A percentile compares a stretch with the other conserved stretches of the same genome.
Evolutionary conservation across 2,888 invertebrate species (phyloP).

Genomic region (Hartigia nigra): DNA sequence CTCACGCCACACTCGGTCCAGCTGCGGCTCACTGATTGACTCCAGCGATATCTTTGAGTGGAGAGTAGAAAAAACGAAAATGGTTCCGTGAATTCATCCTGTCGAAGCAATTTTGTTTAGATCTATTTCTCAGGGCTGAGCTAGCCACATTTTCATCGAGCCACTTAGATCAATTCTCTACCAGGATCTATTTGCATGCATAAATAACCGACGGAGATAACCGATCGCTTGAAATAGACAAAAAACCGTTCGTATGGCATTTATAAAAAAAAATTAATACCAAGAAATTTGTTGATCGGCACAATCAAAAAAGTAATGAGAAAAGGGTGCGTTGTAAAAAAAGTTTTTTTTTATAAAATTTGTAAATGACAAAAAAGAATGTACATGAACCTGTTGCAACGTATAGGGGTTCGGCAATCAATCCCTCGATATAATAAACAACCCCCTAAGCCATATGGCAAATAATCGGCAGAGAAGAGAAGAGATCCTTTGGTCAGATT

Average conservation of each 20-base stretch:
- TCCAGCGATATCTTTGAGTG: constrained; percentile 13
- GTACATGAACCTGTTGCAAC: neutral
- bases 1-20: constrained; percentile 7
- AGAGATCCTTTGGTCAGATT: constrained; percentile 4
- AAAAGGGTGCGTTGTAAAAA: neutral
- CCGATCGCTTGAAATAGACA: neutral
- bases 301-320: neutral
- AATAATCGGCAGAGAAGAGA: constrained; percentile 2
- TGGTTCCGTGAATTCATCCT: constrained; percentile 3
- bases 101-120: neutral
- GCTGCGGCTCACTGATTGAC: constrained; percentile 15
- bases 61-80: constrained; percentile 4
- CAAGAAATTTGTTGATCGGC: neutral
- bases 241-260: neutral
- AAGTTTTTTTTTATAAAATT: neutral
- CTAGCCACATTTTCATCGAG: neutral
- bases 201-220: neutral
- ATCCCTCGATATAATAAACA: neutral
- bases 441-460: neutral
- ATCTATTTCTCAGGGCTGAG: neutral
- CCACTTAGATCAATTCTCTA: neutral
- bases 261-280: neutral
- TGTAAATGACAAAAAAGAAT: neutral
- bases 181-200: neutral
- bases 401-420: neutral